Base-by-base conservation (phyloP, 2,797 vertebrate genomes). In the Pseudomugil gertrudae region DNA sequence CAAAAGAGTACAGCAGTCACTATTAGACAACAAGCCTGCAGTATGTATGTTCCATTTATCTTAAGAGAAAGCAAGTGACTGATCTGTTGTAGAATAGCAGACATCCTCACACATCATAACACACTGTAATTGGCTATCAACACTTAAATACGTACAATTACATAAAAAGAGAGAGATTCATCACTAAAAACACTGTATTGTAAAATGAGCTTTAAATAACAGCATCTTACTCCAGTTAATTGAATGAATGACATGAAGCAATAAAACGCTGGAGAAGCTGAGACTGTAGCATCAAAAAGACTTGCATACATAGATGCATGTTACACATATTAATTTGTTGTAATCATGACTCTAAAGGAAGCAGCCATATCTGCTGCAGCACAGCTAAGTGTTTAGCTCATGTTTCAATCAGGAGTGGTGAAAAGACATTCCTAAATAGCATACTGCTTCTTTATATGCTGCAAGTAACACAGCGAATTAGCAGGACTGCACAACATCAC, bases 401-500 rank as follows among this genome's bases (percentile, higher is more conserved):
- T 84, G 87, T 89, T 88, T 92, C 89, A 86, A 93, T 93, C 91
- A 91, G 88, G 47, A 78, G 53, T 63, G 66, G 89, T 89, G 83
- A 90, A 85, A 70, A 85, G 92, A 92, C 83, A 73, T 81, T 78
- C 84, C 89, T 93, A 93, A 94, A 93, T 90, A 92, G 90, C 87
- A 88, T 45, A 86, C 79, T 62, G 84, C 87, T 90, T 88, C 88
- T 88, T 91, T 87, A 89, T 87, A 90, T 90, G 87, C 92, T 82
- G 87, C 88, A 78, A 85, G 92, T 86, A 91, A 90, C 87, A 66
- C 74, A 21, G 86, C 81, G 80, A 93, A 93, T 94, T 93, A 94
- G 93, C 91, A 68, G 79, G 70, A 90, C 92, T 89, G 92, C 89
- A 90, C 89, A 93, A 92, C 92, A 85, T 89, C 86, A 88, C 88